Evolutionary conservation across 1,140 invertebrate genomes (phyloP).

Genomic region (Brachionus koreanus): DNA sequence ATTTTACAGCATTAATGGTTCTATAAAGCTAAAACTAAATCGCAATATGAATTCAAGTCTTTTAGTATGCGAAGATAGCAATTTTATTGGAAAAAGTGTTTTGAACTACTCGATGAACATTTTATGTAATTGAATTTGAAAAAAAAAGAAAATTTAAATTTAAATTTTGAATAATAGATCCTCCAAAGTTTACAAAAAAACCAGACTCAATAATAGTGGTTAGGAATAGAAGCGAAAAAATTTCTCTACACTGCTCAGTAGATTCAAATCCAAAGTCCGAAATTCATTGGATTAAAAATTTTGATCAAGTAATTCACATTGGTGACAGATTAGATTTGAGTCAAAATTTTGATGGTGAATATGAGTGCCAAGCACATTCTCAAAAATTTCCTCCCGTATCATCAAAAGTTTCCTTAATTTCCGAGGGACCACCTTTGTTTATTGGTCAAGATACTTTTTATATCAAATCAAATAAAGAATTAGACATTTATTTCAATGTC

Average conservation of each 20-base stretch:
- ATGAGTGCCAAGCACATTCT: neutral
- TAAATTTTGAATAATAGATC: neutral
- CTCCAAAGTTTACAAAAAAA: neutral
- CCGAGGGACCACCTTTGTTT: neutral
- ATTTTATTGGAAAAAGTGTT: constrained; percentile 1
- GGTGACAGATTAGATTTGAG: neutral
- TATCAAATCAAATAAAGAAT: neutral
- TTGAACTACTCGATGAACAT: constrained; percentile 7
- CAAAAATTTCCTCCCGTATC: neutral
- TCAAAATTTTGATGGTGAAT: neutral
- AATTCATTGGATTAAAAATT: constrained; percentile 3
- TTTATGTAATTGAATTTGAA: neutral
- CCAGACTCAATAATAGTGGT: neutral
- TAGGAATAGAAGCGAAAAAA: neutral
- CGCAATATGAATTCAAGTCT: constrained; percentile 6
- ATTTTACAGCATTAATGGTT: constrained; percentile 15
- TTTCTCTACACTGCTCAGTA: neutral
- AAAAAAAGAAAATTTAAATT: neutral
- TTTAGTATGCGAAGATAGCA: neutral
- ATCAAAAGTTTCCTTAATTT: neutral
- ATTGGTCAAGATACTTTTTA: neutral
- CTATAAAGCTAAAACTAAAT: neutral
- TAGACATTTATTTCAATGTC: neutral
- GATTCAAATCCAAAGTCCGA: constrained; percentile 19
- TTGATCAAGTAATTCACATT: neutral